Base-by-base conservation (phyloP, 2,888 invertebrate species). In the Phengaris arion region DNA sequence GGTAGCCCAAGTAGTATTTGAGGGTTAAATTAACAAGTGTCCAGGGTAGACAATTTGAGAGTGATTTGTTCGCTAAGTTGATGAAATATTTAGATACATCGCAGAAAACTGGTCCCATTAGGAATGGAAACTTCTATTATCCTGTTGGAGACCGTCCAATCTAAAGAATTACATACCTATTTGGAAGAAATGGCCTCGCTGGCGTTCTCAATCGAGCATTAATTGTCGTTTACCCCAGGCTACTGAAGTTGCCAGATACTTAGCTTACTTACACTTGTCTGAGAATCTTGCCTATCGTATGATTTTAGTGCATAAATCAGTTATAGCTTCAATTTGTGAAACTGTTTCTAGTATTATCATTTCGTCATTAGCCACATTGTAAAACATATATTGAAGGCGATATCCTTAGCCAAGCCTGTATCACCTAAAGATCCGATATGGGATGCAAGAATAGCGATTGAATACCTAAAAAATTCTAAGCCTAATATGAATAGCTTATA, bases 301-400 rank as follows among this genome's bases (percentile, higher is more conserved):
- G n/a, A 81, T 80, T 74, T 78, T 9, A 78, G 79, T 68, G 68
- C 80, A 80, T 77, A 80, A 80, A 74, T 81, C 80, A 6, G 78
- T 77, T 6, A 78, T 80, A 70, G 74, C 77, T 3, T 77, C 80
- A 3, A 52, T 80, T 69, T 79, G 79, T 57, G 77, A 79, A 57
- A 78, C 77, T 2, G 52, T 77, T 35, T 75, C 76, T 1, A 46
- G 75, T 10, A 74, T 74, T 68, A 75, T 77, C 52, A 74, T 79
- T 22, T 77, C 77, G n/a, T 75, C 77, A 22, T 22, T 6, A 77
- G 70, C 69, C 57, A 52, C 12, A 57, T 80, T 72, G 76, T 80
- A 6, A 76, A 74, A 48, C 77, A 78, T 64, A 75, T 79, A 10
- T 52, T 79, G 9, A 80, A 80, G 77, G 79, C 80, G 51, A 76